These are phyloP conservation scores for Cephus spinipes DNA, from an alignment of 2,888 invertebrate genomes.

Conservation along the genomic window DNA sequence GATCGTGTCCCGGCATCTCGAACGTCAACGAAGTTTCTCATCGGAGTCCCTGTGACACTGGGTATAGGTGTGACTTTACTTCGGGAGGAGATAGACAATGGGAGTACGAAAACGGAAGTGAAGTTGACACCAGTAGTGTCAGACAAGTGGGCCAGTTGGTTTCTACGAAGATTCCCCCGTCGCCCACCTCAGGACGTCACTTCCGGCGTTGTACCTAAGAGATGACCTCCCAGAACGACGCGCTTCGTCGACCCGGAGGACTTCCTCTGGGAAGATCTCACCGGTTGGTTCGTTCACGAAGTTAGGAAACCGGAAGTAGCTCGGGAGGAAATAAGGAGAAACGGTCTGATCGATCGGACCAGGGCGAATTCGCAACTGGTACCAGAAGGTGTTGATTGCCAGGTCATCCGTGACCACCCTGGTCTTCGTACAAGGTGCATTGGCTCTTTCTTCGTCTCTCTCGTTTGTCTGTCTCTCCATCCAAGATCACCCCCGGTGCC, in stretches of 20 bases:
- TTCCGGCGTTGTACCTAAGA: neutral
- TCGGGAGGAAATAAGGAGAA: neutral
- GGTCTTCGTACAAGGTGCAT: conserved; percentile 3
- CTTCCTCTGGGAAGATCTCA: neutral
- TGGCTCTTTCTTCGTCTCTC: neutral
- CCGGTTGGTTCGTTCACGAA: neutral
- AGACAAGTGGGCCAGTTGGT: neutral
- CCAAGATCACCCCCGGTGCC: neutral
- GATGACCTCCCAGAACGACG: neutral
- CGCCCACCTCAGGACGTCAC: neutral
- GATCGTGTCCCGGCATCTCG: neutral
- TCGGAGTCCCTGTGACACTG: neutral
- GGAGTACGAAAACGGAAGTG: neutral
- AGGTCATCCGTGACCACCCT: conserved; percentile 36
- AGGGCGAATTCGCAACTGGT: neutral
- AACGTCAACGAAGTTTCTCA: neutral
- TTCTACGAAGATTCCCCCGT: neutral
- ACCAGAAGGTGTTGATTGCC: conserved; percentile 35
- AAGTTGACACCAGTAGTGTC: neutral
- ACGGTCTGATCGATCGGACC: neutral
- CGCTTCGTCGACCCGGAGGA: neutral
- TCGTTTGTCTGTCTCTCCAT: neutral
- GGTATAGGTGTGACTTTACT: neutral
- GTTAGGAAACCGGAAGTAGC: neutral
- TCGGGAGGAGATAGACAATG: neutral